Evolutionary conservation across 2,888 invertebrate species (phyloP).

Genomic region (Pemphredon lugubris): DNA sequence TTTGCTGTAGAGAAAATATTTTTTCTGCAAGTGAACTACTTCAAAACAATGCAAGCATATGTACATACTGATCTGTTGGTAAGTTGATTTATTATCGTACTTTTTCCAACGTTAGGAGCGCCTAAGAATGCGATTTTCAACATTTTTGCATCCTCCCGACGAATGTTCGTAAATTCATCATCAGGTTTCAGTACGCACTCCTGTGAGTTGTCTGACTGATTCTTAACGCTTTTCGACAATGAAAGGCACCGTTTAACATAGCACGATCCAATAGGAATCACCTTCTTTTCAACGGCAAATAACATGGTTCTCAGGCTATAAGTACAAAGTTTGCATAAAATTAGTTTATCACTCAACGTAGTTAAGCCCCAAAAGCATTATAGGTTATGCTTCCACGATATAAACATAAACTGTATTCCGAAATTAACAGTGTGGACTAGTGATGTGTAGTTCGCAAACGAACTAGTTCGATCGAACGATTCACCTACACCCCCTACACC

Average conservation of each 20-base stretch:
- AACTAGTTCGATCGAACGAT: too few species aligned
- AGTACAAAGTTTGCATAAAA: too few species aligned
- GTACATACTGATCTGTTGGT: slow-evolving; percentile 88
- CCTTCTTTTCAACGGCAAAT: too few species aligned
- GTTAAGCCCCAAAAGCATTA: too few species aligned
- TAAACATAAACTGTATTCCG: too few species aligned
- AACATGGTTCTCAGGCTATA: too few species aligned
- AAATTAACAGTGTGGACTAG: too few species aligned
- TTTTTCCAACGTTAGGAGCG: slow-evolving; percentile 97
- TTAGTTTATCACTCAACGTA: too few species aligned
- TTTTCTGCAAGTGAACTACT: background rate
- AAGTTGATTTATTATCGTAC: slow-evolving; percentile 94
- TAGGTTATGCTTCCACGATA: too few species aligned
- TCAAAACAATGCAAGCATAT: slow-evolving; percentile 1
- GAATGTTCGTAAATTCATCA: background rate
- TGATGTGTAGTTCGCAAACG: too few species aligned
- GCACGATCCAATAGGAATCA: background rate
- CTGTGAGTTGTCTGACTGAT: background rate
- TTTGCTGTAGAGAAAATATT: background rate
- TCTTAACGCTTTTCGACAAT: background rate
- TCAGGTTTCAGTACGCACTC: background rate
- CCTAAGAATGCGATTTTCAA: slow-evolving; percentile 89
- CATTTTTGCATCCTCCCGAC: slow-evolving; percentile 32
- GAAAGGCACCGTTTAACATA: slow-evolving; percentile 12
- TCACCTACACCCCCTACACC: too few species aligned